Evolutionary conservation across 2,797 vertebrate species (phyloP), one percentile per base, ranked within the genome.

Genomic region (Anas bahamensis): DNA sequence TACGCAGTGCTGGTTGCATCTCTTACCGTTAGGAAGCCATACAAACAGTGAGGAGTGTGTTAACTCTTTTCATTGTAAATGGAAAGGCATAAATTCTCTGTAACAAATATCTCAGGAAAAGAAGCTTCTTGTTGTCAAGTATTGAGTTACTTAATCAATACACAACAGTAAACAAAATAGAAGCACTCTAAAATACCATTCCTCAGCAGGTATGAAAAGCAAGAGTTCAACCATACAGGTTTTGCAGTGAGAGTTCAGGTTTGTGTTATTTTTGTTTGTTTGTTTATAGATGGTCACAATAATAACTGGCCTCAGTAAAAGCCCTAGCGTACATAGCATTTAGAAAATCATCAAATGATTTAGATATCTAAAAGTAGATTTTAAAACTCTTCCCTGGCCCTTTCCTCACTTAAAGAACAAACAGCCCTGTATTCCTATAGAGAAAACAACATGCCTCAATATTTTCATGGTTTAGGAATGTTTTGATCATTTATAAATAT

Each of bases 141-240:
- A 91, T 6, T 64, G 86, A 91, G 91, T 37, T 64, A 59, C 56
- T 88, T 82, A 88, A 94, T 94, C 94, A 86, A 95, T 91, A 85
- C 46, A 44, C 74, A 94, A 57, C 28, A 16, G 44, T 19, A 50
- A 69, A 76, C 89, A 57, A 83, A 75, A 71, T 10, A 91, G 82
- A 64, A 80, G 53, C 44, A 44, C 48, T 89, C 63, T 31, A 17
- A 91, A 93, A 95, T 41, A 28, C 61, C 57, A 23, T 66, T 56
- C 52, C 56, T 89, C 73, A 83, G 89, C 76, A 88, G 63, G 48
- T 83, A 80, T 56, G 82, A 65, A 90, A 88, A 80, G 21, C 48
- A 68, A 68, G 79, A 64, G 33, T 53, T 90, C 75, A 87, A 5
- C 55, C 50, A 53, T 16, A 28, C 13, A 18, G 29, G 6, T 39